Conservation (phyloP, 2,797 vertebrate genomes). For the Enteromius thamalakanensis region DNA sequence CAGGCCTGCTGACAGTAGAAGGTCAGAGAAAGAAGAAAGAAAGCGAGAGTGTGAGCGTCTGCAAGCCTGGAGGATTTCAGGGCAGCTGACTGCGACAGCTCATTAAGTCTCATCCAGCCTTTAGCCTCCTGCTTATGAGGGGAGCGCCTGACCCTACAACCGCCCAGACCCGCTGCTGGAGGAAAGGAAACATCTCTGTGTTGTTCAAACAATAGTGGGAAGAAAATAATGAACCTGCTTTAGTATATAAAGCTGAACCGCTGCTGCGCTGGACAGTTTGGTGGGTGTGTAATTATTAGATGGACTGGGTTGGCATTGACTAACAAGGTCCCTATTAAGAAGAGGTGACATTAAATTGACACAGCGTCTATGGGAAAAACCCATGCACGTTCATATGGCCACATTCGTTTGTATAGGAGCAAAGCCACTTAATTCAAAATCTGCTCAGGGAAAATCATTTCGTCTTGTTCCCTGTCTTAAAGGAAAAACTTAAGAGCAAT, state of each 20-base stretch:
- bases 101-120: conserved; percentile 65
- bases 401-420: neutral
- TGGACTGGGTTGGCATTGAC: conserved; percentile 5
- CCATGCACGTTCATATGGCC: neutral
- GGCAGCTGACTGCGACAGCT: conserved; percentile 57
- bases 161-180: conserved; percentile 39
- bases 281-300: conserved; percentile 53
- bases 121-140: conserved; percentile 54
- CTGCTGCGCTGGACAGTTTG: conserved; percentile 27
- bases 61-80: conserved; percentile 30
- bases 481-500: conserved; percentile 17
- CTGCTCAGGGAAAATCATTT: conserved; percentile 1
- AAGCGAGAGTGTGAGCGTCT: conserved; percentile 8
- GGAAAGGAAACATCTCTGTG: conserved; percentile 30
- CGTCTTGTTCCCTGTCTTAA: conserved; percentile 23
- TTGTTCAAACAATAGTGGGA: conserved; percentile 45
- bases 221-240: conserved; percentile 58
- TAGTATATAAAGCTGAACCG: conserved; percentile 31
- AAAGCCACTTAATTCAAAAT: neutral
- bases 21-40: conserved; percentile 24
- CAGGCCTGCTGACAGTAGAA: conserved; percentile 47
- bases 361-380: neutral
- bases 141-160: conserved; percentile 57
- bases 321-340: conserved; percentile 13
- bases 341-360: neutral